Percentiles rank a stretch among this genome's conserved stretches.
Evolutionary conservation across 1,140 invertebrate genomes (phyloP).

Genomic region (Anastatus disparis): DNA sequence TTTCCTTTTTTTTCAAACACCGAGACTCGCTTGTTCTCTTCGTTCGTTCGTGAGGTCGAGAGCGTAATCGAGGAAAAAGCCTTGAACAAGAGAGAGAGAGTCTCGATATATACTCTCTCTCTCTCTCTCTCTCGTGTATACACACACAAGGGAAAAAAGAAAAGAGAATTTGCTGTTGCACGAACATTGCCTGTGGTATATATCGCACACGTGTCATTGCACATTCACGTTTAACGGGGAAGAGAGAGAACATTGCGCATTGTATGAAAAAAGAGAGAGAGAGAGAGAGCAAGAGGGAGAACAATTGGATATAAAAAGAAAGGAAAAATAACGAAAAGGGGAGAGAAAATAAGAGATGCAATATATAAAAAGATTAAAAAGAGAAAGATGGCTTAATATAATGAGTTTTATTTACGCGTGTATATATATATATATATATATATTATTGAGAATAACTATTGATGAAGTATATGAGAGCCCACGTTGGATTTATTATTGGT

Average conservation of each 20-base stretch:
- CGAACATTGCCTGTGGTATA: background rate
- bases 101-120: too few relatives aligned
- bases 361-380: too few relatives aligned
- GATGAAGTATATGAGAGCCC: background rate
- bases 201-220: background rate
- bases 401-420: background rate
- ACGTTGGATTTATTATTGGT: background rate
- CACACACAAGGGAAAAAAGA: too few relatives aligned
- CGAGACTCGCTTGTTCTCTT: too few relatives aligned
- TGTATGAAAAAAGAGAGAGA: too few relatives aligned
- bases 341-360: background rate
- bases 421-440: background rate
- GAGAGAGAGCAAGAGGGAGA: too few relatives aligned
- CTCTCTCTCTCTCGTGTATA: too few relatives aligned
- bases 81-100: background rate
- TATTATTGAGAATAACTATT: background rate
- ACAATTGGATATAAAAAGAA: constrained; percentile 12
- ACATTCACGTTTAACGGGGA: background rate
- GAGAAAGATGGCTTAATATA: background rate
- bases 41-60: background rate
- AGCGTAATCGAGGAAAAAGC: background rate
- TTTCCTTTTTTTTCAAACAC: too few relatives aligned
- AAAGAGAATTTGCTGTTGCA: background rate
- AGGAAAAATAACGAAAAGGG: background rate
- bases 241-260: too few relatives aligned